Percentiles rank a stretch among this genome's conserved stretches.
phyloP scores from a whole-genome alignment of 1,140 invertebrate species.

The Drosophila kurseongensis region DNA sequence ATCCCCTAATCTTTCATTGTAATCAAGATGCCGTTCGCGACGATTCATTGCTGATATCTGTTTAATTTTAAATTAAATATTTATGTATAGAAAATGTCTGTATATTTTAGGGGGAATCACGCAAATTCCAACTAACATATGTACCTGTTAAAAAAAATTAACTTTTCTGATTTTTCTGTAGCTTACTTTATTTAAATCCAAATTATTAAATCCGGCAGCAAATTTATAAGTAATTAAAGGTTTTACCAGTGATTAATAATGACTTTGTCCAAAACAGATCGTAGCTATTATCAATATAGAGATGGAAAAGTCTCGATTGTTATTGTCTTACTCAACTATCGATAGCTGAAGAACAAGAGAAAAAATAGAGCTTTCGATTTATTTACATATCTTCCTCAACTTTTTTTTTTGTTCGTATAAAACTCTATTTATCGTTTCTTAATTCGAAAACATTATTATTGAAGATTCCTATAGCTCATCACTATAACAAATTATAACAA shows the following conservation, averaged over 20 bases:
- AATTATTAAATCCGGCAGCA: not conserved
- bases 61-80: not conserved
- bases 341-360: not conserved
- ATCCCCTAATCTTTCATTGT: not conserved
- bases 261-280: not conserved
- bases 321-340: not conserved
- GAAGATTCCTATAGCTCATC: no score
- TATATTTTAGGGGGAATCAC: constrained; percentile 2
- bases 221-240: not conserved
- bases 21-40: no score
- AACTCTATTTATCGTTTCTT: no score
- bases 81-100: not conserved
- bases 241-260: not conserved
- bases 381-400: no score
- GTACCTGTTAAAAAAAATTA: not conserved
- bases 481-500: no score
- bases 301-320: not conserved
- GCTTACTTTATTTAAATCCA: not conserved
- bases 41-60: constrained; percentile 5
- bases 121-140: not conserved
- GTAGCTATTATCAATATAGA: constrained; percentile 1
- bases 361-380: no score
- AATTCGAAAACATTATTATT: no score
- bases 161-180: no score
- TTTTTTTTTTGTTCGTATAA: no score